A percentile compares a stretch with the other conserved stretches of the same genome.
phyloP scores from a whole-genome alignment of 2,113 vertebrate genomes.

The Trachemys scripta region DNA sequence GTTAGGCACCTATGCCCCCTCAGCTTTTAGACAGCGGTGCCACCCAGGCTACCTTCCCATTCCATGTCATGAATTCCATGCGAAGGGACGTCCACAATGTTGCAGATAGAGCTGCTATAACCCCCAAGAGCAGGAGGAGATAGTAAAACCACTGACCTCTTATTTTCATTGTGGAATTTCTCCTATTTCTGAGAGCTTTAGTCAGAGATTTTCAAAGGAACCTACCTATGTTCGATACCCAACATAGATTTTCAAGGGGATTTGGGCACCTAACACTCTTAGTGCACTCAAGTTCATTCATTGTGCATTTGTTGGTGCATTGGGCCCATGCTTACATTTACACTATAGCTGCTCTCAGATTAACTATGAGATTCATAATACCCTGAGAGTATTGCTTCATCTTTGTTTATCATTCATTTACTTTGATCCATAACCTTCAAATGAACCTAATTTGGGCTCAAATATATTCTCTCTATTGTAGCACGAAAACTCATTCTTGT shows the following conservation, averaged over 20 bases:
- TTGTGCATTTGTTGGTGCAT: background rate
- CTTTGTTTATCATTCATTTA: background rate
- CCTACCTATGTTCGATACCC: background rate
- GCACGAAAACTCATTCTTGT: background rate
- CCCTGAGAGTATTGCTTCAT: background rate
- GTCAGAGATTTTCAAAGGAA: background rate
- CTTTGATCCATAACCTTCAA: background rate
- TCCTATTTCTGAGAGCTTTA: background rate
- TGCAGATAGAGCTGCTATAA: background rate
- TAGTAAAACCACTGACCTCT: background rate
- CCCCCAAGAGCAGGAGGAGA: background rate
- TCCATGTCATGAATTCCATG: background rate
- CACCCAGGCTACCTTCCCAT: background rate
- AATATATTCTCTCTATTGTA: background rate
- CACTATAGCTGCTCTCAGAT: background rate
- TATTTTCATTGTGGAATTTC: background rate
- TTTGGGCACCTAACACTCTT: background rate
- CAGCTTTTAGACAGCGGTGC: background rate
- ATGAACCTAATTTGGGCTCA: background rate
- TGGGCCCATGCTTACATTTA: background rate
- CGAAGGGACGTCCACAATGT: background rate
- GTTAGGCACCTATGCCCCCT: background rate
- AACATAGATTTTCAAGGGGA: background rate
- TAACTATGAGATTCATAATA: background rate
- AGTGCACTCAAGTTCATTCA: background rate